Percentiles rank a stretch among this genome's conserved stretches.
phyloP scores from a whole-genome alignment of 2,797 vertebrate species.

The Labroides dimidiatus region DNA sequence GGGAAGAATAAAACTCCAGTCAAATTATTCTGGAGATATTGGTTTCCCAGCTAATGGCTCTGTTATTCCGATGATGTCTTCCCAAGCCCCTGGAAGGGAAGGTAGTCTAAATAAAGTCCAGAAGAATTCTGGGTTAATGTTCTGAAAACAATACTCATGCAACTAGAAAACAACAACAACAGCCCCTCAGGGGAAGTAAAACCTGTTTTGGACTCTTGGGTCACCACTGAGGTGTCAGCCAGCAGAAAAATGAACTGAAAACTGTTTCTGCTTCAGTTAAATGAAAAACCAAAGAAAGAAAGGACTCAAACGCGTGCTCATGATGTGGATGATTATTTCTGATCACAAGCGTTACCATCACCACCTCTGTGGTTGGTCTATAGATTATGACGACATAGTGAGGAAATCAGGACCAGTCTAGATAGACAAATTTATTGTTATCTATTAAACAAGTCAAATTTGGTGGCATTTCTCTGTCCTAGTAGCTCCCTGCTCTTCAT shows the following conservation, averaged over 20 bases:
- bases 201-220: conserved; percentile 26
- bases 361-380: no score
- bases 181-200: background rate
- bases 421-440: no score
- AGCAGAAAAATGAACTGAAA: conserved; percentile 10
- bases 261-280: background rate
- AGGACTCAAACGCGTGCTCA: no score
- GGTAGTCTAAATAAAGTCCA: conserved; percentile 56
- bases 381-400: no score
- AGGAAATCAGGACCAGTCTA: no score
- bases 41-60: conserved; percentile 66
- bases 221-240: conserved; percentile 25
- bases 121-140: conserved; percentile 59
- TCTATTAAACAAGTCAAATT: no score
- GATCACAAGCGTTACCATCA: no score
- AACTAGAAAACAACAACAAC: conserved; percentile 31
- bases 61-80: conserved; percentile 63
- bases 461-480: no score
- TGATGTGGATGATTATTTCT: no score
- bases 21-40: conserved; percentile 73
- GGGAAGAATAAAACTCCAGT: conserved; percentile 64
- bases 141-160: conserved; percentile 56
- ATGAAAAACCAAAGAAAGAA: background rate
- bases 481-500: no score
- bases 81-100: conserved; percentile 51